These are phyloP conservation scores for Ormyrus thymus DNA, from an alignment of 2,888 invertebrate species.

Conservation along the genomic window DNA sequence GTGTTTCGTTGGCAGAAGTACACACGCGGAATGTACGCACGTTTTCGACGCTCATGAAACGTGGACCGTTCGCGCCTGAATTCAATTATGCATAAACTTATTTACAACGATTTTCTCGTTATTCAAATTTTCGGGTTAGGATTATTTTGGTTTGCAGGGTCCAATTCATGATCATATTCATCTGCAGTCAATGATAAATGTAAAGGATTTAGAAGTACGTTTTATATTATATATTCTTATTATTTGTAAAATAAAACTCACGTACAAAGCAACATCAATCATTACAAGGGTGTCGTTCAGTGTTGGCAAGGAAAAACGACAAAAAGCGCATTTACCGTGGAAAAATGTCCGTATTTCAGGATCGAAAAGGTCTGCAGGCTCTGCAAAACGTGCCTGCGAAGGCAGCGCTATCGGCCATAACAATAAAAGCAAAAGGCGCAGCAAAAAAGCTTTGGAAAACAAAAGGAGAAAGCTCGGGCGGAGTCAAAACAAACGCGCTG, in stretches of 20 bases:
- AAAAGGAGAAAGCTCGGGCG: conserved; percentile 15
- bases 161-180: too few relatives aligned
- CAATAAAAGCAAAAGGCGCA: conserved; percentile 13
- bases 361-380: neutral
- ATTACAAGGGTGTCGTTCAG: too few relatives aligned
- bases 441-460: neutral
- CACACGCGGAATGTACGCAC: too few relatives aligned
- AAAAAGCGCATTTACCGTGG: too few relatives aligned
- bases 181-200: too few relatives aligned
- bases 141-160: conserved; percentile 8
- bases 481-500: conserved; percentile 31
- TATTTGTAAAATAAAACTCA: too few relatives aligned
- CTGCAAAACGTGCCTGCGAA: conserved; percentile 32
- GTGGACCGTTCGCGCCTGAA: conserved; percentile 11
- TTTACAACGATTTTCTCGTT: conserved; percentile 46
- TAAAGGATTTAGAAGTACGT: too few relatives aligned
- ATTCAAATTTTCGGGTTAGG: conserved; percentile 43
- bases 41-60: neutral
- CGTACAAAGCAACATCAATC: too few relatives aligned
- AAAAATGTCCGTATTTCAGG: neutral
- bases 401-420: neutral
- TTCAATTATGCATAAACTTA: conserved; percentile 41
- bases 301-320: too few relatives aligned
- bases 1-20: neutral
- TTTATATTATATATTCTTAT: too few relatives aligned